phyloP scores from a whole-genome alignment of 2,888 invertebrate genomes.

The Athripsodes cinereus region DNA sequence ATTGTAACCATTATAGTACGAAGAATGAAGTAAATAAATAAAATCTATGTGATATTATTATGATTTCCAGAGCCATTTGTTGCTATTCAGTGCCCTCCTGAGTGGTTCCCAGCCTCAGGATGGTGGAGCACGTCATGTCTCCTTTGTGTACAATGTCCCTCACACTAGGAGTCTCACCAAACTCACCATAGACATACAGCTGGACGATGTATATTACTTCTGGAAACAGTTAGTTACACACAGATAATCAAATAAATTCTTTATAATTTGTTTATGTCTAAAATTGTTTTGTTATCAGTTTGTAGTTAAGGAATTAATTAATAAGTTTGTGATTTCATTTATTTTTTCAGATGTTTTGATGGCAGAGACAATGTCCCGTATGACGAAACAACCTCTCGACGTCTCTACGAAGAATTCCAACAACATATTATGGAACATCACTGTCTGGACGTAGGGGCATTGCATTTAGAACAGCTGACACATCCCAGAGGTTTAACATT shows the following conservation, averaged over 20 bases:
- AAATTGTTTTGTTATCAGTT: no score
- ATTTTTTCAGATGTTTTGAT: constrained; percentile 20
- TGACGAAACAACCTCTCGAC: constrained; percentile 10
- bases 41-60: not conserved
- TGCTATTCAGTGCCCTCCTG: constrained; percentile 24
- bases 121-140: constrained; percentile 17
- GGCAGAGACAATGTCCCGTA: constrained; percentile 4
- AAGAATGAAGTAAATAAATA: no score
- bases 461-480: constrained; percentile 38
- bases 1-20: no score
- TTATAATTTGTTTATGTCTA: no score
- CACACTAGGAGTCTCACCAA: constrained; percentile 12
- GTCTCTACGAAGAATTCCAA: constrained; percentile 37
- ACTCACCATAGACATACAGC: constrained; percentile 19
- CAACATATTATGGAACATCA: constrained; percentile 39
- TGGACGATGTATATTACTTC: constrained; percentile 21
- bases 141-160: constrained; percentile 19
- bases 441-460: constrained; percentile 37
- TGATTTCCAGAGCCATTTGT: constrained; percentile 21
- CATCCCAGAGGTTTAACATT: constrained; percentile 38
- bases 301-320: no score
- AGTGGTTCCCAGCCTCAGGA: constrained; percentile 14
- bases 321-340: no score
- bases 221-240: constrained; percentile 22
- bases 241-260: no score